Evolutionary conservation across 2,113 vertebrate species (phyloP).

Genomic region (Nymphicus hollandicus): DNA sequence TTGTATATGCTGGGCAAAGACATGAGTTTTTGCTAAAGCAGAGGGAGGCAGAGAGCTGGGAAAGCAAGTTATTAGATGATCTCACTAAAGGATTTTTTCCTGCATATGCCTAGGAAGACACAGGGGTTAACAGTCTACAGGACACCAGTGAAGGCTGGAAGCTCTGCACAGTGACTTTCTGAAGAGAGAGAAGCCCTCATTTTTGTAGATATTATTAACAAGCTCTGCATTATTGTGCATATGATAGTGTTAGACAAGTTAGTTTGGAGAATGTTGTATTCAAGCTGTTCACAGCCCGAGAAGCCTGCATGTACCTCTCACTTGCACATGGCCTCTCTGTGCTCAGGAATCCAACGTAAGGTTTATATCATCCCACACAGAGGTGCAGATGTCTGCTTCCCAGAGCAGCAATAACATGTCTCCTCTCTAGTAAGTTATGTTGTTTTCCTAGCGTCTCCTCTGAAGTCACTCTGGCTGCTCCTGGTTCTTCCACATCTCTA

Average conservation of each 20-base stretch:
- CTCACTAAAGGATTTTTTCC: not conserved
- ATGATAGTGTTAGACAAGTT: not conserved
- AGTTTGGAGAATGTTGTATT: not conserved
- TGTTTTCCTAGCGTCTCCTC: conserved; percentile 47
- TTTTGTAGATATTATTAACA: not conserved
- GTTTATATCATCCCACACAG: conserved; percentile 64
- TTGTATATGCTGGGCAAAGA: not conserved
- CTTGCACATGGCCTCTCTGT: conserved; percentile 44
- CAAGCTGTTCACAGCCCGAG: not conserved
- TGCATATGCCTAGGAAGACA: not conserved
- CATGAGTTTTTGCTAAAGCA: not conserved
- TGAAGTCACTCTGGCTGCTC: conserved; percentile 44
- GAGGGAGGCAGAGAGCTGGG: not conserved
- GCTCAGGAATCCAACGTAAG: conserved; percentile 58
- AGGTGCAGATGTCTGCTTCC: conserved; percentile 63
- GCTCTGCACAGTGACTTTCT: not conserved
- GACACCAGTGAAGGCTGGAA: not conserved
- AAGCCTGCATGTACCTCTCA: not conserved
- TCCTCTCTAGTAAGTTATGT: conserved; percentile 56
- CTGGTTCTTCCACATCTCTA: conserved; percentile 6
- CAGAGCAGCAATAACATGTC: conserved; percentile 59
- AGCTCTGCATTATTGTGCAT: not conserved
- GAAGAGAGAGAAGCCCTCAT: not conserved
- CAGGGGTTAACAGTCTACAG: not conserved
- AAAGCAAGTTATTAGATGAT: not conserved